phyloP scores from a whole-genome alignment of 2,113 vertebrate genomes.

The Saccopteryx bilineata region DNA sequence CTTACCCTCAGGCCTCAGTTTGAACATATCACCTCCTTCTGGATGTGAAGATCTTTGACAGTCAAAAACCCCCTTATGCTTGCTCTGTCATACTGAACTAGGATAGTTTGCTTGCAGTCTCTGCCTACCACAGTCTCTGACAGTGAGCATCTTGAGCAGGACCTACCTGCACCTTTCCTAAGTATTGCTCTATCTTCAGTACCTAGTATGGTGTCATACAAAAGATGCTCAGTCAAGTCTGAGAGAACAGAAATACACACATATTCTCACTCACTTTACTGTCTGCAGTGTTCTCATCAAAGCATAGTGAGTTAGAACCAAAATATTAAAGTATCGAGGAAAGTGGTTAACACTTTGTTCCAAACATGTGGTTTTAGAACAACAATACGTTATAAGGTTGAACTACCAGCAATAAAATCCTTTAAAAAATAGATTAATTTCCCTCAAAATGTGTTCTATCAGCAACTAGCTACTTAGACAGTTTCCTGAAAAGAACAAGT shows the following conservation, averaged over 20 bases:
- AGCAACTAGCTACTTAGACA: not conserved
- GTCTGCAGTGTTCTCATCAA: not conserved
- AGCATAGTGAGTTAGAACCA: not conserved
- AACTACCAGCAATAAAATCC: not conserved
- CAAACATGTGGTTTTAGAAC: not conserved
- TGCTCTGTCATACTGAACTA: not conserved
- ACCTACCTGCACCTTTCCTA: not conserved
- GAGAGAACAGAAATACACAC: not conserved
- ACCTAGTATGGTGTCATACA: not conserved
- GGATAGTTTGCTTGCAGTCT: accelerated
- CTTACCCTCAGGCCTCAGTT: not conserved
- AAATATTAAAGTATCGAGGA: not conserved
- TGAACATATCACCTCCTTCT: not conserved
- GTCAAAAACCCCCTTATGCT: accelerated
- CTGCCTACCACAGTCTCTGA: accelerated
- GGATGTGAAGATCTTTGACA: not conserved
- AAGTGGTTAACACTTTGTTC: not conserved
- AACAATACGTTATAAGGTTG: not conserved
- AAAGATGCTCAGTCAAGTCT: not conserved
- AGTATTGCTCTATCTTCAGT: not conserved
- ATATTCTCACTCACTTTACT: not conserved
- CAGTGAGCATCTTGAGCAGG: accelerated
- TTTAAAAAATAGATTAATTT: not conserved
- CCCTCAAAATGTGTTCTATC: not conserved
- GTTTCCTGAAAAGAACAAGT: not conserved